phyloP scores from a whole-genome alignment of 2,888 invertebrate species.

The Lasioglossum malachurum region DNA sequence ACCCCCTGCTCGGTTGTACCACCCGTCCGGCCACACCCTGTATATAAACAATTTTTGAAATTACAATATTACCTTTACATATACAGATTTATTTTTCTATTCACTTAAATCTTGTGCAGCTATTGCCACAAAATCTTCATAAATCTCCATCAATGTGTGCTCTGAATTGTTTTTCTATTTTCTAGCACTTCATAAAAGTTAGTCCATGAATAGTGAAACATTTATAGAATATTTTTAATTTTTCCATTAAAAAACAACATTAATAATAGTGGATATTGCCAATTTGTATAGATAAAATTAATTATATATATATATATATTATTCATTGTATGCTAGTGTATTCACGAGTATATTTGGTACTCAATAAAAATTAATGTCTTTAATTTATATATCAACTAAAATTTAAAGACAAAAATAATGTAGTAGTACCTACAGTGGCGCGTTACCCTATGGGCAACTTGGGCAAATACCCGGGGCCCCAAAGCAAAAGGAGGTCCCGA shows the following conservation, averaged over 20 bases:
- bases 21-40: too few species aligned
- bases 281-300: conserved; percentile 71
- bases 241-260: conserved; percentile 47
- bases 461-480: too few species aligned
- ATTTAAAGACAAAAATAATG: conserved; percentile 37
- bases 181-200: conserved; percentile 37
- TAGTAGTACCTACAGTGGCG: neutral
- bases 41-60: conserved; percentile 18
- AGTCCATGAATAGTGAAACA: conserved; percentile 37
- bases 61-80: conserved; percentile 33
- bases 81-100: conserved; percentile 36
- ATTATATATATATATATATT: conserved; percentile 53
- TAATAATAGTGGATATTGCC: conserved; percentile 51
- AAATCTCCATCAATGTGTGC: conserved; percentile 45
- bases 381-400: conserved; percentile 19
- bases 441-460: too few species aligned
- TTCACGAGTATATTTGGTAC: conserved; percentile 40
- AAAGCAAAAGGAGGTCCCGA: too few species aligned
- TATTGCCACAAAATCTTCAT: conserved; percentile 41
- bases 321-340: conserved; percentile 58
- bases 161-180: conserved; percentile 38
- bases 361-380: conserved; percentile 38
- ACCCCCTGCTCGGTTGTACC: too few species aligned
- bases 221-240: conserved; percentile 40
- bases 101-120: conserved; percentile 34